Conservation (phyloP, 2,113 vertebrate genomes). For the Machaerirhynchus nigripectus region DNA sequence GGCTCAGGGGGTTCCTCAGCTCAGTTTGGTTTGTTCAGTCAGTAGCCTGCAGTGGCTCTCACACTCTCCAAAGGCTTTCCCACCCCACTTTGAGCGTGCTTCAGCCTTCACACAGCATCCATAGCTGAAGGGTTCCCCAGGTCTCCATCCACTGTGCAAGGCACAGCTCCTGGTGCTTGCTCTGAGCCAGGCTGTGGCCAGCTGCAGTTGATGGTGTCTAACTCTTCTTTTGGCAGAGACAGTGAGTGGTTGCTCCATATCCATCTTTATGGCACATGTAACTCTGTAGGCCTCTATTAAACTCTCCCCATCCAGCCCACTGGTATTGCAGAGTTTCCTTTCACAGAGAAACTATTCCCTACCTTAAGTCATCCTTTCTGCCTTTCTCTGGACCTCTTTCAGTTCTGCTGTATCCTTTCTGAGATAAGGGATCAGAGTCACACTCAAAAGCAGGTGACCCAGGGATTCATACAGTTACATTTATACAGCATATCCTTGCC, state of each 20-base stretch:
- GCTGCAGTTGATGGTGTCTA: neutral
- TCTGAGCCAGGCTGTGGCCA: neutral
- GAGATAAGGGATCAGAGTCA: neutral
- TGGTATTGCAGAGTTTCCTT: neutral
- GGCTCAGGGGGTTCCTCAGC: neutral
- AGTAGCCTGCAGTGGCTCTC: neutral
- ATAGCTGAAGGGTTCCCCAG: rapidly evolving
- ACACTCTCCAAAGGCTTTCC: neutral
- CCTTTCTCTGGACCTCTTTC: neutral
- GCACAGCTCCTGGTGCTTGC: neutral
- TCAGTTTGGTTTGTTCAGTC: neutral
- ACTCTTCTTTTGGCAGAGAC: neutral
- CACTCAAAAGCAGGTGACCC: neutral
- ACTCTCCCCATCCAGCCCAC: neutral
- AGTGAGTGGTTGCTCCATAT: neutral
- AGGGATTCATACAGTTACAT: neutral
- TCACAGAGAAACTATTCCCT: neutral
- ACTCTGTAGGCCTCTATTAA: neutral
- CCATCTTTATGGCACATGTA: neutral
- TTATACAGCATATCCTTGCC: neutral
- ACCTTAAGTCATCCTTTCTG: neutral
- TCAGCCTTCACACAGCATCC: neutral
- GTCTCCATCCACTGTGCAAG: neutral
- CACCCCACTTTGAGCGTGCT: neutral
- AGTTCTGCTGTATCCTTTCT: neutral